Conservation (phyloP, 2,888 invertebrate genomes). For the Cryptus viduatorius region DNA sequence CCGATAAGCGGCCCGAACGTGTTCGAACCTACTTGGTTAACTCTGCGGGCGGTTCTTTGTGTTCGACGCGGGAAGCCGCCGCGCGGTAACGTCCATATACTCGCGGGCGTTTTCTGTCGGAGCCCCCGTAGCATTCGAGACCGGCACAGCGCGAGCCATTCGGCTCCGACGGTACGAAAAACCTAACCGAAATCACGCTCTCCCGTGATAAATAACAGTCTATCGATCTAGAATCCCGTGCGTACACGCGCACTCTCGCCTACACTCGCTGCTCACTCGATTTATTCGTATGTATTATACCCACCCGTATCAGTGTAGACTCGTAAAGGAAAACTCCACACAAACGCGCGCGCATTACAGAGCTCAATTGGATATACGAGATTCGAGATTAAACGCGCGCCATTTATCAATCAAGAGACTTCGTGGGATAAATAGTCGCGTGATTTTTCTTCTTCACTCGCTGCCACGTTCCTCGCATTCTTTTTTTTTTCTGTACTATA, state of each 20-base stretch:
- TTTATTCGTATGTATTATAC: slow-evolving; percentile 15
- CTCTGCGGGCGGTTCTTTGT: slow-evolving; percentile 66
- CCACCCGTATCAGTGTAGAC: neutral
- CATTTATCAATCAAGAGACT: slow-evolving; percentile 41
- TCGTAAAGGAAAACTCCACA: slow-evolving; percentile 30
- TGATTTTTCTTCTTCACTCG: slow-evolving; percentile 31
- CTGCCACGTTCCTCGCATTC: neutral
- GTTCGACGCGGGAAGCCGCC: slow-evolving; percentile 58
- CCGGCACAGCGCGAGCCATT: slow-evolving; percentile 16
- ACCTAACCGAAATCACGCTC: slow-evolving; percentile 50
- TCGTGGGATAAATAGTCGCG: slow-evolving; percentile 36
- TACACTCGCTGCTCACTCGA: slow-evolving; percentile 16
- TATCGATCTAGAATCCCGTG: slow-evolving; percentile 59
- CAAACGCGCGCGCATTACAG: slow-evolving; percentile 38
- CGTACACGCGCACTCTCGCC: slow-evolving; percentile 21
- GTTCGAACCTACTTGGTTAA: slow-evolving; percentile 44
- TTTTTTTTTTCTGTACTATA: neutral
- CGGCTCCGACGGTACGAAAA: slow-evolving; percentile 25
- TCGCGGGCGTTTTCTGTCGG: neutral
- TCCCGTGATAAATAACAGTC: slow-evolving; percentile 61
- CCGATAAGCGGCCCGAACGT: slow-evolving; percentile 53
- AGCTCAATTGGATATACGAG: slow-evolving; percentile 41
- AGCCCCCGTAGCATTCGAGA: neutral
- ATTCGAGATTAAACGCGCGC: slow-evolving; percentile 47
- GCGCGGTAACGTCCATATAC: neutral